phyloP scores from a whole-genome alignment of 1,140 invertebrate species.

The Drosophila kikkawai region DNA sequence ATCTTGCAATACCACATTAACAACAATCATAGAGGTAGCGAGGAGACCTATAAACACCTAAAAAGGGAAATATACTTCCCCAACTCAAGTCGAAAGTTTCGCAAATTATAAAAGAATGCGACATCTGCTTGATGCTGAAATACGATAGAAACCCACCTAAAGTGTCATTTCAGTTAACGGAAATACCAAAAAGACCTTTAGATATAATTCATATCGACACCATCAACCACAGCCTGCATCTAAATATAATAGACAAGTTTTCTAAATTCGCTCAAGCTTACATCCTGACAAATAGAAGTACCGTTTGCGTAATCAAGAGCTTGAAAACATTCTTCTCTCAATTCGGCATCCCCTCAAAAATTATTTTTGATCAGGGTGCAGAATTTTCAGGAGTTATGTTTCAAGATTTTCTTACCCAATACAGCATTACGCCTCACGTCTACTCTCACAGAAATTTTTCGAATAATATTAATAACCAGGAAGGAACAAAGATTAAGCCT shows the following conservation, averaged over 20 bases:
- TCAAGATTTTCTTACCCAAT: no score
- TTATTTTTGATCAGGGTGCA: conserved; percentile 1
- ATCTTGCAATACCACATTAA: no score
- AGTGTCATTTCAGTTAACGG: not conserved
- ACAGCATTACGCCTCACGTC: not conserved
- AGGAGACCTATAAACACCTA: no score
- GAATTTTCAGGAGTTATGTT: not conserved
- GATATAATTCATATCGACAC: not conserved
- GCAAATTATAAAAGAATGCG: not conserved
- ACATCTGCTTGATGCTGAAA: not conserved
- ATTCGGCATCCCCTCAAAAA: conserved; percentile 7
- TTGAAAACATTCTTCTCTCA: not conserved
- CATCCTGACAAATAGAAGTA: not conserved
- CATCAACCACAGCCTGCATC: not conserved
- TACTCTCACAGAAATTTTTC: conserved; percentile 22
- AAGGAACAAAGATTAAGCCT: not conserved
- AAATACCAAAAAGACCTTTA: not conserved
- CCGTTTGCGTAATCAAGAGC: not conserved
- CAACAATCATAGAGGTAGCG: no score
- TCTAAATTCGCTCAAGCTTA: not conserved
- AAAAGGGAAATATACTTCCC: not conserved
- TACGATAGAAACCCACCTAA: not conserved
- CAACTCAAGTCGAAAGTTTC: not conserved
- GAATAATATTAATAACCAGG: conserved; percentile 9
- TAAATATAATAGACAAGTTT: not conserved